Evolutionary conservation across 1,140 invertebrate species (phyloP).

Genomic region (Kradibia gibbosae): DNA sequence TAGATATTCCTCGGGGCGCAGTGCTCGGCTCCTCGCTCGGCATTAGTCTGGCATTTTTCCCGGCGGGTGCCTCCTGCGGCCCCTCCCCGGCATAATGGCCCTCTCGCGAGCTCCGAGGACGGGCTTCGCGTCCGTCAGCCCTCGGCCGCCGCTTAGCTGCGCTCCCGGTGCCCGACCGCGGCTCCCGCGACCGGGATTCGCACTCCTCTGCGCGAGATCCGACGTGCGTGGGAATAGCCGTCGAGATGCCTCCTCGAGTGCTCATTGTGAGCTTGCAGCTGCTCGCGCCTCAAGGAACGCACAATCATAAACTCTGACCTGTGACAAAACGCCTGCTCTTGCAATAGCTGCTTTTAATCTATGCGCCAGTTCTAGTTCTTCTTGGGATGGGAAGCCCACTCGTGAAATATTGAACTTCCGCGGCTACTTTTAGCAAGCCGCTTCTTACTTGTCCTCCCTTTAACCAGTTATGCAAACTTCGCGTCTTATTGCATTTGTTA

Average conservation of each 20-base stretch:
- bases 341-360: no score
- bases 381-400: no score
- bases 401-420: no score
- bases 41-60: conserved; percentile 14
- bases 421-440: no score
- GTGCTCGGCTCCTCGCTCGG: background rate
- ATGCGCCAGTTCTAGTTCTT: no score
- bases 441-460: no score
- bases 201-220: background rate
- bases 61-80: background rate
- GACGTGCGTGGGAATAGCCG: conserved; percentile 39
- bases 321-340: background rate
- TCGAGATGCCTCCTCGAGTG: background rate
- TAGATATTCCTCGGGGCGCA: conserved; percentile 58
- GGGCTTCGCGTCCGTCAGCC: background rate
- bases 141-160: background rate
- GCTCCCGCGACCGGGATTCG: background rate
- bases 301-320: background rate
- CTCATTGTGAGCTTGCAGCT: background rate
- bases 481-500: no score
- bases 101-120: no score
- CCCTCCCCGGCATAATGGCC: background rate
- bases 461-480: no score
- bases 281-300: background rate
- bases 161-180: background rate